Conservation (phyloP, 2,113 vertebrate genomes). For the Caranx melampygus region DNA sequence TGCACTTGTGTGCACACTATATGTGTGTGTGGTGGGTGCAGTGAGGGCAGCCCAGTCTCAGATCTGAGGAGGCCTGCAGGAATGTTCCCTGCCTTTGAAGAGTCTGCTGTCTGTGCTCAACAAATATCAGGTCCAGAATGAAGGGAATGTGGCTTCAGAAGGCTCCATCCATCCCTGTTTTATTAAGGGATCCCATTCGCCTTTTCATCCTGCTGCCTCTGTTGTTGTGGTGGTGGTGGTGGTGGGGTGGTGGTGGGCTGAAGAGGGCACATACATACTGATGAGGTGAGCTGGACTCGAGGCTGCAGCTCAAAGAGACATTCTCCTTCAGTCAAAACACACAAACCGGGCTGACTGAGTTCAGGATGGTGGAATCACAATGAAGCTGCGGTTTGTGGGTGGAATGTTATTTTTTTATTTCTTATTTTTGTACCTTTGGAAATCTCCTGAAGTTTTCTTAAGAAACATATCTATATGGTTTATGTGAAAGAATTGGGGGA, state of each 20-base stretch:
- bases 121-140: conserved; percentile 80
- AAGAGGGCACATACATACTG: conserved; percentile 75
- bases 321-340: conserved; percentile 55
- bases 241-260: conserved; percentile 43
- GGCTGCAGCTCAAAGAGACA: conserved; percentile 60
- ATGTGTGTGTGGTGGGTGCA: conserved; percentile 44
- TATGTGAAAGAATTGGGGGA: conserved; percentile 2
- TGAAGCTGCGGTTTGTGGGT: conserved; percentile 22
- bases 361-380: conserved; percentile 42
- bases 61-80: conserved; percentile 80
- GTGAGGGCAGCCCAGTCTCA: conserved; percentile 67
- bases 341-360: conserved; percentile 30
- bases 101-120: conserved; percentile 74
- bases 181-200: conserved; percentile 77
- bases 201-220: conserved; percentile 73
- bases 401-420: conserved; percentile 16
- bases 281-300: conserved; percentile 69
- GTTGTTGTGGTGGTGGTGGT: conserved; percentile 64
- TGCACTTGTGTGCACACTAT: not conserved
- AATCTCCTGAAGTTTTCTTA: not conserved
- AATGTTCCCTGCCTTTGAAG: conserved; percentile 82
- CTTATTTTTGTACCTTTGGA: not conserved
- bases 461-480: not conserved
- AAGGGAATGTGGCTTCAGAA: conserved; percentile 81
- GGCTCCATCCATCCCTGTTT: conserved; percentile 77